Evolutionary conservation across 2,888 invertebrate genomes (phyloP).

Genomic region (Chromoteleia sp.): DNA sequence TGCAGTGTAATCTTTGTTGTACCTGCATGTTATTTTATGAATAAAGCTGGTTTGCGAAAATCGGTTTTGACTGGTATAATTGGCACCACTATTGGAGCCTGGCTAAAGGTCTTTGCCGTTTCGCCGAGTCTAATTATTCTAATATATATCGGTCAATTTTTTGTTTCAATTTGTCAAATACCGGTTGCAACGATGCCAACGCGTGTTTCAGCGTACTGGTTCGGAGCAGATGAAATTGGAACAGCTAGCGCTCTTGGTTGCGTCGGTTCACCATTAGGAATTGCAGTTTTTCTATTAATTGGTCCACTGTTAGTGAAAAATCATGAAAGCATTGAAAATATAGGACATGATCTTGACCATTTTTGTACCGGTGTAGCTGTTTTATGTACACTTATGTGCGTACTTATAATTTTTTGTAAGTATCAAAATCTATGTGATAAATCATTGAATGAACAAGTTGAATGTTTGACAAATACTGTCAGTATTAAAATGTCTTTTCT

Average conservation of each 20-base stretch:
- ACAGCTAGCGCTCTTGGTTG: conserved; percentile 67
- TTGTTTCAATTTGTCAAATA: conserved; percentile 66
- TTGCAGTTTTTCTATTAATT: conserved; percentile 62
- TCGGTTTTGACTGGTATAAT: conserved; percentile 63
- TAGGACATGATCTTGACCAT: conserved; percentile 59
- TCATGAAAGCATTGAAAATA: conserved; percentile 63
- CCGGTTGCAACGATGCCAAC: conserved; percentile 65
- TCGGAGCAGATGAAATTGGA: conserved; percentile 66
- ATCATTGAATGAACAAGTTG: too few relatives aligned
- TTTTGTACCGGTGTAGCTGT: conserved; percentile 53
- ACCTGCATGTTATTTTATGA: conserved; percentile 63
- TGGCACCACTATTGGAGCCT: conserved; percentile 67
- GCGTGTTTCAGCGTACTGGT: conserved; percentile 72
- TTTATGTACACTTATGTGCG: conserved; percentile 48
- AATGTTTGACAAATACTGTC: too few relatives aligned
- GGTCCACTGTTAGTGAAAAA: conserved; percentile 67
- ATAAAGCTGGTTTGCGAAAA: conserved; percentile 64
- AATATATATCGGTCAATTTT: conserved; percentile 65
- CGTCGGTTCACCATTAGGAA: conserved; percentile 64
- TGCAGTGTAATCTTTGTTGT: conserved; percentile 49
- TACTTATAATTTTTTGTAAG: conserved; percentile 67
- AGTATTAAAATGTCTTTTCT: too few relatives aligned
- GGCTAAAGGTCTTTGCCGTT: conserved; percentile 68
- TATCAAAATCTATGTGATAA: too few relatives aligned
- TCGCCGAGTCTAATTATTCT: conserved; percentile 52